Evolutionary conservation across 2,888 invertebrate species (phyloP), one percentile per base, ranked within the genome.

Genomic region (Drosophila recens): DNA sequence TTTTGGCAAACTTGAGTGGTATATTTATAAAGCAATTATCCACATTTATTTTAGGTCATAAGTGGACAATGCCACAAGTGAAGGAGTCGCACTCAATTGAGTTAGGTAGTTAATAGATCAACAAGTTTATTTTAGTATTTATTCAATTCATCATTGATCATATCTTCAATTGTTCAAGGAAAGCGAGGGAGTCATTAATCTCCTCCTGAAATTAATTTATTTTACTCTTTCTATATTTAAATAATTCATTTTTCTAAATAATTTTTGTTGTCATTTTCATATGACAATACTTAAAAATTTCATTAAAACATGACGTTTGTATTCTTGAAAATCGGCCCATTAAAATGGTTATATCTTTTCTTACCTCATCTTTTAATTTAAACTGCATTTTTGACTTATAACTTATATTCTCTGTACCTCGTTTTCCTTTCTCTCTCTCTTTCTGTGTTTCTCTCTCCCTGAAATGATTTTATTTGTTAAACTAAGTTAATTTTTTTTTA

Each of bases 1-100:
- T 78, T 78, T 67, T 66, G 79, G 67, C 56, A n/a, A 70, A 45
- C n/a, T 43, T 27, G 6, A 51, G 46, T 36, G 56, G 38, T 61
- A 56, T 78, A 79, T 78, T 75, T 75, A 61, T 67, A 63, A 43
- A 71, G 52, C 57, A 71, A 66, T 71, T 66, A 58, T 33, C 3
- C 2, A 23, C 2, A 40, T 36, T 13, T 66, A 49, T 48, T 51
- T 73, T 52, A 68, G 58, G 57, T 38, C 30, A 58, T 62, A 45
- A 77, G 67, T 73, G 62, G 2, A 23, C 51, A 13, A n/a, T 43
- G 33, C 20, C 2, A 23, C 15, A 15, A 46, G 15, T 13, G 9
- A 51, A 23, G 11, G 46, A 46, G n/a, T 15, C 11, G 13, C 13
- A 8, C 48, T 48, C 8, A 33, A 43, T n/a, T 15, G 3, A 36